Evolutionary conservation across 2,888 invertebrate species (phyloP), one percentile per base, ranked within the genome.

Genomic region (Danaus chrysippus): DNA sequence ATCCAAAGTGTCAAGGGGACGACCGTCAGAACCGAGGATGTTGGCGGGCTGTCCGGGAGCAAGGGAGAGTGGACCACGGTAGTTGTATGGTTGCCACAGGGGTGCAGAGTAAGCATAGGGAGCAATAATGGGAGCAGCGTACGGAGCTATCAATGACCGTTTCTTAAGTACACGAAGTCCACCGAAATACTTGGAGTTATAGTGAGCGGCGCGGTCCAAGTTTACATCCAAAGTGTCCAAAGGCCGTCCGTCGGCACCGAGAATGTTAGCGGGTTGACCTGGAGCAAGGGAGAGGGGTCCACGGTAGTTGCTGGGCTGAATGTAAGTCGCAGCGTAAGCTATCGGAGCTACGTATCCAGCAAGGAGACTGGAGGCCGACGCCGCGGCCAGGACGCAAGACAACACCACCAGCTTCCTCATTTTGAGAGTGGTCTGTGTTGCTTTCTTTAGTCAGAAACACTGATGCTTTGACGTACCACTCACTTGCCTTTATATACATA

Each of bases 391-490:
- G 73, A 93, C 78, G 85, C 93, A 93, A 77, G 91, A 92, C 87
- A 93, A 92, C 83, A 93, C 93, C 91, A 93, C 92, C 91, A 91
- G 81, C 77, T 90, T 90, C 81, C 90, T 78, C 91, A 91, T 91
- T 71, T 75, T 87, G 82, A 73, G 68, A 78, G 76, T 81, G 87
- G 88, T 87, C 87, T 90, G 88, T 89, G 86, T 86, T 85, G 82
- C 59, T 75, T 71, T 74, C 72, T 77, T 71, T 58, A 72, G 71
- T 76, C 69, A 73, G 68, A 72, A 79, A 81, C 76, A 88, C 87
- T 88, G 87, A 87, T 89, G 75, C 76, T 69, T 61, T 61, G 59
- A 64, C 66, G 66, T 64, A 6, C n/a, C 11, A n/a, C 68, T 71
- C 74, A 69, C 61, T 62, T 66, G 56, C 67, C 70, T 85, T n/a